phyloP scores from a whole-genome alignment of 2,797 vertebrate genomes.

The Acipenser transmontanus region DNA sequence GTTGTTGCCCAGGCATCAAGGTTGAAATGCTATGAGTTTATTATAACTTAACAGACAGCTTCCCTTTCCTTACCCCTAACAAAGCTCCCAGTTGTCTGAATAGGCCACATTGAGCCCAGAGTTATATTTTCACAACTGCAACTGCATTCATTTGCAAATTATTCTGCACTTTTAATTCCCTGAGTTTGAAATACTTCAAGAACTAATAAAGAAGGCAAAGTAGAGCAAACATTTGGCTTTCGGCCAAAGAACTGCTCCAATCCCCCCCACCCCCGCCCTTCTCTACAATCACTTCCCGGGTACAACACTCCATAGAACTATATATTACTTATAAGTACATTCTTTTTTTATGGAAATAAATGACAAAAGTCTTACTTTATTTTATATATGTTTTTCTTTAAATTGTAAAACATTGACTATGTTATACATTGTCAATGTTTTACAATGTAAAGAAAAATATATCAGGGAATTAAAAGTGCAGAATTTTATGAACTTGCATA shows the following conservation, averaged over 20 bases:
- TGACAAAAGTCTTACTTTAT: too few species aligned
- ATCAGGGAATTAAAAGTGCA: too few species aligned
- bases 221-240: constrained; percentile 77
- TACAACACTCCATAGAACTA: too few species aligned
- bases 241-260: constrained; percentile 64
- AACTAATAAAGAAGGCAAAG: constrained; percentile 82
- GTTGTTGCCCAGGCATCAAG: constrained; percentile 89
- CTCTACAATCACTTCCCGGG: too few species aligned
- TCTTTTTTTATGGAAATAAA: too few species aligned
- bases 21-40: constrained; percentile 87
- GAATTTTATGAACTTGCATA: too few species aligned
- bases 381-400: too few species aligned
- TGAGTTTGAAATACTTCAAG: constrained; percentile 81
- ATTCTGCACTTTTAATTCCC: constrained; percentile 77
- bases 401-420: too few species aligned
- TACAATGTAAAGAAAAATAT: too few species aligned
- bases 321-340: too few species aligned
- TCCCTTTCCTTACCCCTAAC: constrained; percentile 70
- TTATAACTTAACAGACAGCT: constrained; percentile 90
- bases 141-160: constrained; percentile 96
- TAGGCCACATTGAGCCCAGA: constrained; percentile 75
- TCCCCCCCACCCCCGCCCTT: constrained; percentile 34
- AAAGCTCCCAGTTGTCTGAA: constrained; percentile 79
- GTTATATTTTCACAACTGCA: constrained; percentile 93
- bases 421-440: too few species aligned